phyloP scores from a whole-genome alignment of 2,888 invertebrate species.

The Andrena bicolor region DNA sequence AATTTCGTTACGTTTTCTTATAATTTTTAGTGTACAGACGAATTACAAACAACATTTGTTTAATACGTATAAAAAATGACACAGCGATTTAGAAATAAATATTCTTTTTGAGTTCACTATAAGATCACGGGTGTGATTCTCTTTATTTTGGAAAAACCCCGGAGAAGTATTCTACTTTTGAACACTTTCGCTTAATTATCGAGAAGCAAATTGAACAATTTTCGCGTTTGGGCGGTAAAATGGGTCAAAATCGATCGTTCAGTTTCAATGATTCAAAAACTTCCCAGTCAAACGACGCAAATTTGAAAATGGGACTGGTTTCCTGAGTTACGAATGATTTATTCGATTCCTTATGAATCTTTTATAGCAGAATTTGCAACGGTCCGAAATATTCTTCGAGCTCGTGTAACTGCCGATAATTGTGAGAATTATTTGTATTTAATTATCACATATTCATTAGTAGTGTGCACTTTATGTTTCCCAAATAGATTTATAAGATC shows the following conservation, averaged over 20 bases:
- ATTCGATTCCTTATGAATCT: neutral
- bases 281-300: neutral
- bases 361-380: neutral
- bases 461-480: too few relatives aligned
- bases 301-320: neutral
- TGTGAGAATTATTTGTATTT: neutral
- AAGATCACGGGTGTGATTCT: too few relatives aligned
- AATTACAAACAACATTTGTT: too few relatives aligned
- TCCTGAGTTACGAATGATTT: slow-evolving; percentile 11
- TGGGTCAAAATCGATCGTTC: slow-evolving; percentile 5
- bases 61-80: too few relatives aligned
- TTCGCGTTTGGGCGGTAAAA: neutral
- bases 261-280: slow-evolving; percentile 33
- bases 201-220: neutral
- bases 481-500: too few relatives aligned
- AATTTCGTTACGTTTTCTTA: too few relatives aligned
- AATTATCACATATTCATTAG: too few relatives aligned
- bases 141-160: neutral
- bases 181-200: neutral
- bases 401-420: neutral
- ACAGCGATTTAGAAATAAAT: too few relatives aligned
- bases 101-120: too few relatives aligned
- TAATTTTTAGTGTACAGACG: too few relatives aligned
- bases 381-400: neutral
- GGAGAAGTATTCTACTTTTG: neutral